These are phyloP conservation scores for Cyprinodon brontotheroides DNA, from an alignment of 2,113 vertebrate species.

Conservation along the genomic window DNA sequence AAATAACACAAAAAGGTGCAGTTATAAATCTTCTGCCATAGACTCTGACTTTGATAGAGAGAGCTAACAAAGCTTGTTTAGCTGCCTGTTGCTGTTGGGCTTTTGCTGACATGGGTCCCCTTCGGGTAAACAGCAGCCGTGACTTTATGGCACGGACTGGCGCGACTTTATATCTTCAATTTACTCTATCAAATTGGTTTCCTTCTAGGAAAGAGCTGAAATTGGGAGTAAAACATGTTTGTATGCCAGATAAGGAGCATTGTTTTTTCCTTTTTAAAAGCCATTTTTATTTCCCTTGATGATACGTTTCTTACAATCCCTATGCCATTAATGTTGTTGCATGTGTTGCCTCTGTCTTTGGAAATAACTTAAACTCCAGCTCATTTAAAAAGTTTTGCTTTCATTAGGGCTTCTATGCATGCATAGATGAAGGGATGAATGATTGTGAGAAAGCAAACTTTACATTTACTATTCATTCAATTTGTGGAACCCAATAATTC, in stretches of 20 bases:
- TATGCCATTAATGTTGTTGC: neutral
- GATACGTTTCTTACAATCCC: constrained; percentile 25
- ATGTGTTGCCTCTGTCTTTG: neutral
- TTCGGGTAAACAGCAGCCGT: constrained; percentile 45
- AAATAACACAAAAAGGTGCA: constrained; percentile 49
- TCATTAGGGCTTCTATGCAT: neutral
- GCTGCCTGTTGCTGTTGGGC: constrained; percentile 49
- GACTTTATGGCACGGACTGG: constrained; percentile 40
- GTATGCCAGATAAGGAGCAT: constrained; percentile 37
- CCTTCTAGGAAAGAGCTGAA: constrained; percentile 18
- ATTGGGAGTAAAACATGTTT: constrained; percentile 40
- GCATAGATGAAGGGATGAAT: too few species aligned
- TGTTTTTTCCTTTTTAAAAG: constrained; percentile 25
- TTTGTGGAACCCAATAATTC: neutral
- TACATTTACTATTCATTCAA: too few species aligned
- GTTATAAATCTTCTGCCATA: constrained; percentile 52
- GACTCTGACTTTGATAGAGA: constrained; percentile 35
- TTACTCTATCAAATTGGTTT: constrained; percentile 28
- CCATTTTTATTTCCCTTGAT: constrained; percentile 33
- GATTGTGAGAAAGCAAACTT: too few species aligned
- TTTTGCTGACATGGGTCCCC: constrained; percentile 47
- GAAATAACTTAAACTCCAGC: neutral
- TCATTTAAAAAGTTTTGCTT: neutral
- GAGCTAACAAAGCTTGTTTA: constrained; percentile 55
- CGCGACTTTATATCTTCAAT: constrained; percentile 52